Conservation (phyloP, 1,140 invertebrate genomes). For the Andricus grossulariae region DNA sequence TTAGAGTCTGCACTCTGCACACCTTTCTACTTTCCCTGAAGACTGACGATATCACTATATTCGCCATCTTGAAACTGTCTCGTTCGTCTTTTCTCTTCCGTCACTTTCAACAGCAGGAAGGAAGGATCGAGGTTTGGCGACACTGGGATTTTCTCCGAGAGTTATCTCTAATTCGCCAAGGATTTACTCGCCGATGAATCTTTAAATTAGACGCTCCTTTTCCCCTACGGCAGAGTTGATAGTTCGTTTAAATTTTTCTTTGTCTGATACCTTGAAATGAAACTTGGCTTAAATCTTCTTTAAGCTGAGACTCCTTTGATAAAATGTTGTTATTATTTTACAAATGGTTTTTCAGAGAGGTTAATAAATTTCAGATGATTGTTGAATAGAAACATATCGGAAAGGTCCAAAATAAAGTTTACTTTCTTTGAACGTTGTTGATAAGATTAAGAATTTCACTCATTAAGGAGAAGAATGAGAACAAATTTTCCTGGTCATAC, state of each 20-base stretch:
- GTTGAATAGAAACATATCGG: too few relatives aligned
- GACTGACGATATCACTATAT: slow-evolving; percentile 57
- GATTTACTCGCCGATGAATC: slow-evolving; percentile 77
- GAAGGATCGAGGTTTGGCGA: slow-evolving; percentile 59
- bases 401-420: too few relatives aligned
- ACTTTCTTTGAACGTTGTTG: too few relatives aligned
- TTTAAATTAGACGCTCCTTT: slow-evolving; percentile 75
- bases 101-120: slow-evolving; percentile 36
- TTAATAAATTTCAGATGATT: too few relatives aligned
- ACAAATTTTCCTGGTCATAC: too few relatives aligned
- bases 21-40: slow-evolving; percentile 42
- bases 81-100: slow-evolving; percentile 45
- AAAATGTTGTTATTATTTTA: background rate
- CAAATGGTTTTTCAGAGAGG: background rate
- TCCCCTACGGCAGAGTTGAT: slow-evolving; percentile 21
- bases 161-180: slow-evolving; percentile 78
- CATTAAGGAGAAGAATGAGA: too few relatives aligned
- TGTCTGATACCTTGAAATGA: slow-evolving; percentile 16
- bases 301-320: background rate
- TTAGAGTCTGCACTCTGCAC: slow-evolving; percentile 33
- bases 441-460: too few relatives aligned
- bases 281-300: too few relatives aligned
- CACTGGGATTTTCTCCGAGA: slow-evolving; percentile 72
- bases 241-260: slow-evolving; percentile 49
- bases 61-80: slow-evolving; percentile 57